Conservation (phyloP, 1,140 invertebrate genomes). For the Zelostemma sp. region DNA sequence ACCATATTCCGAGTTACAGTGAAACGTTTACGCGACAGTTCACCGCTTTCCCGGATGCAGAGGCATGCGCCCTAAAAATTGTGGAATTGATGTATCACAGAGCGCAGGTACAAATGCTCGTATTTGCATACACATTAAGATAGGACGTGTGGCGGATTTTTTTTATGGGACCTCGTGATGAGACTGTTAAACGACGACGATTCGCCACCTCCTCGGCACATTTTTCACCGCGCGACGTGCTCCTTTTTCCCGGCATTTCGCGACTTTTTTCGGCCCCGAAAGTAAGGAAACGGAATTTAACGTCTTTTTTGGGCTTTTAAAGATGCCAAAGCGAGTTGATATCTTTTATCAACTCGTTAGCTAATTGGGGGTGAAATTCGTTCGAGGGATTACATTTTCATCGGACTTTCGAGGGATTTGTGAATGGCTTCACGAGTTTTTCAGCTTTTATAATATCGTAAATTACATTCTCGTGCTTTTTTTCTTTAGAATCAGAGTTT, state of each 20-base stretch:
- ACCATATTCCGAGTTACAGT: conserved; percentile 16
- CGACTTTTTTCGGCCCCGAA: too few species aligned
- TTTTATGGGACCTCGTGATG: conserved; percentile 36
- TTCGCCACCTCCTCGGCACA: background rate
- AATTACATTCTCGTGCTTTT: too few species aligned
- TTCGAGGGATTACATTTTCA: too few species aligned
- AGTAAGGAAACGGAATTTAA: too few species aligned
- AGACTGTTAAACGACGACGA: conserved; percentile 29
- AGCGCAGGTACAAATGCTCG: conserved; percentile 66
- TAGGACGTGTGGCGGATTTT: conserved; percentile 35
- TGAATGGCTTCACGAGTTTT: too few species aligned
- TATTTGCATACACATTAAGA: conserved; percentile 53
- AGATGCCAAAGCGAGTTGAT: too few species aligned
- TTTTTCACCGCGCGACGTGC: background rate
- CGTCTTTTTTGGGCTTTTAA: too few species aligned
- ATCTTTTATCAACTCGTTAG: background rate
- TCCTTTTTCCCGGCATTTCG: too few species aligned
- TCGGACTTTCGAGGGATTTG: too few species aligned
- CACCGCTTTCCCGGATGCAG: conserved; percentile 56
- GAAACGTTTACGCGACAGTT: conserved; percentile 22
- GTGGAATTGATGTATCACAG: conserved; percentile 68
- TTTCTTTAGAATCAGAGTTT: too few species aligned
- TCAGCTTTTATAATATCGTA: too few species aligned
- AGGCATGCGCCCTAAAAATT: conserved; percentile 68
- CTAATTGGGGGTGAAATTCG: background rate